Conservation (phyloP, 2,113 vertebrate species). For the Egretta garzetta region DNA sequence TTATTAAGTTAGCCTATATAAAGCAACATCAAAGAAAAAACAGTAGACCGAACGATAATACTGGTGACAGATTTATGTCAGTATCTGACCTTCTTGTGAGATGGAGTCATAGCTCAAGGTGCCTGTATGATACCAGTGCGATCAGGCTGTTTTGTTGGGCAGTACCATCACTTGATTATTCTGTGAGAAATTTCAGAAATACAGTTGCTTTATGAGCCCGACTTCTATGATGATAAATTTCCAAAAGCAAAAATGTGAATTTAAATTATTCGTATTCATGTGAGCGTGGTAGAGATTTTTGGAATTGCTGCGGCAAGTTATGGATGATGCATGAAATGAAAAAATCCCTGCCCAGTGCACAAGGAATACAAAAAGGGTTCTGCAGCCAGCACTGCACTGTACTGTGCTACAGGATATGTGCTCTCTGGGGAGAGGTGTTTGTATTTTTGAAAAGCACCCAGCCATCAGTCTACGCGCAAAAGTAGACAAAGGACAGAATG, state of each 20-base stretch:
- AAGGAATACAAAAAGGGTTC: conserved; percentile 66
- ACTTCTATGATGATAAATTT: conserved; percentile 63
- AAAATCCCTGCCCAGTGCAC: conserved; percentile 68
- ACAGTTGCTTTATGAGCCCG: conserved; percentile 32
- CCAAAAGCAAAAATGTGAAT: conserved; percentile 68
- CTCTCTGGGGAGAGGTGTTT: not conserved
- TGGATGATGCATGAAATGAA: conserved; percentile 74
- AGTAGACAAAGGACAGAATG: not conserved
- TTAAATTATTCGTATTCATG: conserved; percentile 70
- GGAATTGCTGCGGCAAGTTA: conserved; percentile 62
- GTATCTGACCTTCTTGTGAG: not conserved
- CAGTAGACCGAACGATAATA: not conserved
- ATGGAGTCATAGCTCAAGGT: not conserved
- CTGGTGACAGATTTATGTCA: not conserved
- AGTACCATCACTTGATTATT: conserved; percentile 31
- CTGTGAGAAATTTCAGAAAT: conserved; percentile 34
- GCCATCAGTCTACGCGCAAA: not conserved
- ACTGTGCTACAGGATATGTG: not conserved
- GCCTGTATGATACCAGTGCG: not conserved
- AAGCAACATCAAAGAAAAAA: not conserved
- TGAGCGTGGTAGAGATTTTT: conserved; percentile 68
- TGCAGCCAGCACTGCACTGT: conserved; percentile 10
- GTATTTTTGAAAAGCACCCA: conserved; percentile 29
- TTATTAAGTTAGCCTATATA: not conserved
- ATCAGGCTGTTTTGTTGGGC: not conserved